Percentiles rank a stretch among this genome's conserved stretches.
phyloP scores from a whole-genome alignment of 2,113 vertebrate species.

The Grammomys surdaster region DNA sequence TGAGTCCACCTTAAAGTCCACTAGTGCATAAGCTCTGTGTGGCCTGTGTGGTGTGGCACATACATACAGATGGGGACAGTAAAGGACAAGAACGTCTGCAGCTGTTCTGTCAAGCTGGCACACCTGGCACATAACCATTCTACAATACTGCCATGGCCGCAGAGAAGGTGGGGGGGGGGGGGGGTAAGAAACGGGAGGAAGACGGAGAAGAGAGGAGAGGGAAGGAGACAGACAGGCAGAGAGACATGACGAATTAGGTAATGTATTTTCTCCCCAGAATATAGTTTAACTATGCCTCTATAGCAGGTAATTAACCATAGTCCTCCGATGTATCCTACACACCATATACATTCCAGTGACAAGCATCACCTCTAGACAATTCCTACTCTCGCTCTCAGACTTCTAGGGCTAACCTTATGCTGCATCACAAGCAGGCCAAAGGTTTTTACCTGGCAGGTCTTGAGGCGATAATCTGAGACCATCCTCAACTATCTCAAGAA shows the following conservation, averaged over 20 bases:
- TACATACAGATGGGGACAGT: too few species aligned
- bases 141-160: too few species aligned
- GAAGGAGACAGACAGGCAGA: neutral
- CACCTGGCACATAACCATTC: neutral
- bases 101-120: neutral
- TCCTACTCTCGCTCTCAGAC: neutral
- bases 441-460: neutral
- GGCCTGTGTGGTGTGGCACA: neutral
- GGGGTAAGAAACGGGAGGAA: neutral
- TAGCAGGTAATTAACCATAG: neutral
- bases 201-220: neutral
- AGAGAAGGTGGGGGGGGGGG: neutral
- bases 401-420: neutral
- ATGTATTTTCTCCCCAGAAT: slow-evolving; percentile 17
- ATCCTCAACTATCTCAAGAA: neutral
- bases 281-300: neutral
- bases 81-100: neutral
- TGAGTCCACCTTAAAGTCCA: neutral
- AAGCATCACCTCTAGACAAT: neutral
- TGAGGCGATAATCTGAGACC: neutral
- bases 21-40: neutral
- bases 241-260: neutral
- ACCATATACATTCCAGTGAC: neutral
- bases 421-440: neutral
- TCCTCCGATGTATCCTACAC: neutral